Evolutionary conservation across 2,888 invertebrate genomes (phyloP), one percentile per base, ranked within the genome.

Genomic region (Lucinisca nassula): DNA sequence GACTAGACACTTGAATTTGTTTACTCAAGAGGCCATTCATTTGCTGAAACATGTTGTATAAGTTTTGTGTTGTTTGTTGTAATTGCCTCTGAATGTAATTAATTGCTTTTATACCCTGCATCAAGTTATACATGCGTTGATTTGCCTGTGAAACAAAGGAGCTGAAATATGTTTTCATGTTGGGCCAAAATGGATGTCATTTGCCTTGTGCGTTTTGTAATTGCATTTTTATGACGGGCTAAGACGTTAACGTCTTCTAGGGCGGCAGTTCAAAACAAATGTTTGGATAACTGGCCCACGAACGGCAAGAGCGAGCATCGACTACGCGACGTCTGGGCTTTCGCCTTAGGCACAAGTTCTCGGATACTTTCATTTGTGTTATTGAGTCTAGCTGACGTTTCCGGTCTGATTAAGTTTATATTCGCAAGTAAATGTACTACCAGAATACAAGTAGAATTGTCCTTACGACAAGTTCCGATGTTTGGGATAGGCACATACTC

Each of bases 191-290:
- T 24, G 0, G 45, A 35, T 0, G 73, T 37, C 0, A 84, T 35
- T 45, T 73, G 38, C 3, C 1, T 32, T 0, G 45, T 40, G 17
- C 17, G 55, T 79, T 79, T 67, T 21, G 55, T 51, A 8, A 84
- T 24, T 3, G n/a, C 4, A 40, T 80, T 84, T 10, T 80, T 70
- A 55, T 79, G 84, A 37, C 10, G 14, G 61, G 73, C 72, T 24
- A 84, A 30, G 21, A 84, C 75, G n/a, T 84, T 77, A 0, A 84
- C 79, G 55, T 84, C 84, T n/a, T 84, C 84, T 6, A 76, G 49
- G 17, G 84, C 79, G n/a, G 81, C 79, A 12, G 75, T 80, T n/a
- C 80, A 75, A 40, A 80, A 80, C 38, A 84, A 49, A 12, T 30
- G 40, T 72, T 76, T 79, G 1, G 51, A 67, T n/a, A 80, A 49